Evolutionary conservation across 2,113 vertebrate genomes (phyloP).

Genomic region (Antennarius striatus): DNA sequence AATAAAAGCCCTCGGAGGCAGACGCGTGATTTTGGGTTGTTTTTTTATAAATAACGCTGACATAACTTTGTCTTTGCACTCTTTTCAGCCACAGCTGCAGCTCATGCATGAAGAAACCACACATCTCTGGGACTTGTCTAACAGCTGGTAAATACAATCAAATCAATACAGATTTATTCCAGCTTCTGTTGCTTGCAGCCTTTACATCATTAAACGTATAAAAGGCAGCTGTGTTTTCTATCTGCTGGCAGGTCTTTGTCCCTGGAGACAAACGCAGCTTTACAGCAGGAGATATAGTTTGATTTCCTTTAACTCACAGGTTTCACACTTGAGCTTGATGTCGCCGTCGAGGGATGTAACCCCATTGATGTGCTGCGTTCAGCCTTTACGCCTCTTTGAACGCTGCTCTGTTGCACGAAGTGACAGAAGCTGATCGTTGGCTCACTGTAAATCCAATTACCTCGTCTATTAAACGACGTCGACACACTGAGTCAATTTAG

Average conservation of each 20-base stretch:
- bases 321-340: too few species aligned
- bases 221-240: constrained; percentile 28
- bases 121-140: neutral
- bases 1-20: constrained; percentile 48
- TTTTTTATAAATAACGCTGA: constrained; percentile 47
- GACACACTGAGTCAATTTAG: too few species aligned
- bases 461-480: too few species aligned
- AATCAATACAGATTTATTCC: too few species aligned
- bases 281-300: neutral
- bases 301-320: neutral
- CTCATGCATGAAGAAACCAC: neutral
- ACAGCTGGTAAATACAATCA: too few species aligned
- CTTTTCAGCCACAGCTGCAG: constrained; percentile 35
- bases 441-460: too few species aligned
- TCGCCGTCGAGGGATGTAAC: too few species aligned
- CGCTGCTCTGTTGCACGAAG: too few species aligned
- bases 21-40: constrained; percentile 35
- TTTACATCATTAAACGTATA: constrained; percentile 5
- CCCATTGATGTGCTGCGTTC: too few species aligned
- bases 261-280: neutral
- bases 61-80: constrained; percentile 18
- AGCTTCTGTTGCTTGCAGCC: neutral
- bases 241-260: neutral
- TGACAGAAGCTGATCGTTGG: too few species aligned
- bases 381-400: too few species aligned